phyloP scores from a whole-genome alignment of 2,797 vertebrate genomes.

The Sphenopsis melanotis region DNA sequence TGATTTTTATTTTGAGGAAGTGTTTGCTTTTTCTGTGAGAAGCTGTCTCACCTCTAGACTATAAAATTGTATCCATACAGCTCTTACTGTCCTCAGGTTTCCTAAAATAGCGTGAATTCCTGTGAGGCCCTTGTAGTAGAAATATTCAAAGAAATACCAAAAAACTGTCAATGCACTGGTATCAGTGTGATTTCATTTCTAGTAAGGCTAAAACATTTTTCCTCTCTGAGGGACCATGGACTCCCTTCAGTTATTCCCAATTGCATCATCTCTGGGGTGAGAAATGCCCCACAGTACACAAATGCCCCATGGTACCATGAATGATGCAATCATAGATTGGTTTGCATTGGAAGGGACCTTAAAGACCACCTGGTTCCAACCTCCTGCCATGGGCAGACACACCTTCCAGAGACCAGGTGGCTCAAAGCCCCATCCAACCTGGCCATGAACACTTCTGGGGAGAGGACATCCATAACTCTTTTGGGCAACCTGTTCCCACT shows the following conservation, averaged over 20 bases:
- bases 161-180: accelerated
- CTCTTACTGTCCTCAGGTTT: neutral
- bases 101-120: neutral
- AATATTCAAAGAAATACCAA: neutral
- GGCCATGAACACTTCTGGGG: neutral
- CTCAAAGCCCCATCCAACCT: neutral
- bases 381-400: neutral
- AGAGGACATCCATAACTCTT: neutral
- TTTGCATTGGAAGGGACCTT: neutral
- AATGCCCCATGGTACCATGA: neutral
- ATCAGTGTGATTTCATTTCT: neutral
- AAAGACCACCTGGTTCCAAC: neutral
- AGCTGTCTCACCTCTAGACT: neutral
- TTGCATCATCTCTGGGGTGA: neutral
- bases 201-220: neutral
- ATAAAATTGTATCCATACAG: neutral
- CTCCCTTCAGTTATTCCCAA: neutral
- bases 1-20: neutral
- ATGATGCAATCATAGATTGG: neutral
- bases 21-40: neutral
- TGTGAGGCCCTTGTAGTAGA: neutral
- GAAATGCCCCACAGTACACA: neutral
- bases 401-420: neutral
- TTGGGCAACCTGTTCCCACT: neutral
- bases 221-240: neutral